Evolutionary conservation across 2,888 invertebrate species (phyloP), one percentile per base, ranked within the genome.

Genomic region (Hemithea aestivaria): DNA sequence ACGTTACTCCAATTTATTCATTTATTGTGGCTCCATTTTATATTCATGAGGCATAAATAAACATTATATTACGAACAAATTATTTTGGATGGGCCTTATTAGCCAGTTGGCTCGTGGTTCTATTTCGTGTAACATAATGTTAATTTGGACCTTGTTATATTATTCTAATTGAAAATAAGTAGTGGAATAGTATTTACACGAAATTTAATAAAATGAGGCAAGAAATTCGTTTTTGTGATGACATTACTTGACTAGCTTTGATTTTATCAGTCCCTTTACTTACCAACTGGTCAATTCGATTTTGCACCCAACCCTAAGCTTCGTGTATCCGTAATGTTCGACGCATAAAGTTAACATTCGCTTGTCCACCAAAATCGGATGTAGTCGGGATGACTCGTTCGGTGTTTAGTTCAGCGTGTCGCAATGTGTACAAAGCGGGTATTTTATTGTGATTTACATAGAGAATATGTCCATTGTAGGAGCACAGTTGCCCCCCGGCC

Each of bases 381-480:
- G 59, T 57, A 56, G 51, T 59, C 66, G 62, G 68, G 68, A 69
- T 69, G 72, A 68, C 67, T 57, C 56, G 66, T 66, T 62, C 56
- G 62, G 73, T 81, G 83, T 71, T 78, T 76, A 77, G 73, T 73
- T 69, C 71, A 70, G 67, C 80, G 77, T 84, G 83, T 82, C 84
- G 83, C 73, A 84, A 84, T 80, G 73, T 74, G 64, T 58, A 83
- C 84, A 83, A 83, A 78, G 77, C 76, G 73, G 69, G 69, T 76
- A 79, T 82, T 83, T 83, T 81, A 84, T 83, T 83, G 83, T 85
- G 80, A 81, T 83, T 79, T 76, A 76, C 78, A 82, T 76, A 78
- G 75, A 73, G 74, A 78, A 75, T 73, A 71, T 76, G 72, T 61
- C 64, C 80, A 83, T 80, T 82, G 82, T 81, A 60, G 64, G 56